phyloP scores from a whole-genome alignment of 2,113 vertebrate species.

The Vulpes ferrilata region DNA sequence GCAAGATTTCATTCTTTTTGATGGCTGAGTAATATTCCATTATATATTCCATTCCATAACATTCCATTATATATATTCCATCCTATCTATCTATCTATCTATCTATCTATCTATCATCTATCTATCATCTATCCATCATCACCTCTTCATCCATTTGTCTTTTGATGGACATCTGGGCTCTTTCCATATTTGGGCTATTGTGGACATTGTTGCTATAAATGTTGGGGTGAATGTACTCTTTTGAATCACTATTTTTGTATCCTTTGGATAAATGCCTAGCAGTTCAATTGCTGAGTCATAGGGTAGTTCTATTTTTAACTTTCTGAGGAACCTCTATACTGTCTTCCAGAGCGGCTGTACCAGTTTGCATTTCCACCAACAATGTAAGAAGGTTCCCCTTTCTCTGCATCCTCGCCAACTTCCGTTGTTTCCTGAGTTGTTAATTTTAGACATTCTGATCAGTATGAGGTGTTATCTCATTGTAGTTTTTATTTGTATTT shows the following conservation, averaged over 20 bases:
- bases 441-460: background rate
- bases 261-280: background rate
- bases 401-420: background rate
- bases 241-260: background rate
- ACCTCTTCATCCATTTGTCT: background rate
- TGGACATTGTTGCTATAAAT: background rate
- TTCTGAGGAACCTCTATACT: background rate
- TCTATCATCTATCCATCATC: background rate
- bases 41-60: background rate
- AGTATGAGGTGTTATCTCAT: background rate
- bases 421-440: background rate
- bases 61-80: too few species aligned
- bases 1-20: background rate
- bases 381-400: background rate
- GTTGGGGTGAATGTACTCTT: background rate
- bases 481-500: background rate
- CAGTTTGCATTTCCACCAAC: background rate
- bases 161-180: background rate
- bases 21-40: background rate
- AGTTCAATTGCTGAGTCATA: background rate
- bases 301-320: background rate
- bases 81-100: too few species aligned
- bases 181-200: background rate
- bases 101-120: background rate
- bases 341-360: background rate